Base-by-base conservation (phyloP, 2,797 vertebrate genomes). In the Steatocranus sp. region DNA sequence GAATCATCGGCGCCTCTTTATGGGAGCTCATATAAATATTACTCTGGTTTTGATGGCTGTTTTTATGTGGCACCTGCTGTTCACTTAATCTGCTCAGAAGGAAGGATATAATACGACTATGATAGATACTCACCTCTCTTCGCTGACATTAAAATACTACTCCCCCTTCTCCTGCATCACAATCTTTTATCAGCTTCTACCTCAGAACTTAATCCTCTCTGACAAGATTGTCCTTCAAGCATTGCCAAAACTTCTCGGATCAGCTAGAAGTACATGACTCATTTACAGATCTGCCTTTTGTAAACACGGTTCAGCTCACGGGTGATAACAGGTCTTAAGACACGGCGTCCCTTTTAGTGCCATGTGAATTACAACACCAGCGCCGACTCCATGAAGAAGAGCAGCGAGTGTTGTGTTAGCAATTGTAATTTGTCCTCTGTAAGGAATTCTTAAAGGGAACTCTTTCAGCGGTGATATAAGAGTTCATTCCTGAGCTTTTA, bases 1-100 rank as follows among this genome's bases (percentile, higher is more conserved):
- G 73, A 88, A 87, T 88, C 23, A 81, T 81, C 14, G 56, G 10
- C 46, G 27, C 34, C 17, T 76, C 43, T 80, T 84, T 73, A 89
- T 83, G 80, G 50, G 58, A 58, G 79, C 73, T 88, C 61, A 74
- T 68, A 77, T 74, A 76, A 75, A 82, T 82, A 17, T 63, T 78
- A 25, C 56, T 78, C 18, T 38, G 23, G 25, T 76, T 86, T 83
- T 88, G 41, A 85, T 80, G 76, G 68, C 73, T 81, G 27, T 50
- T 83, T 85, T 91, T 79, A 85, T 92, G 74, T 81, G 56, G 51
- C 80, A 78, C 36, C 79, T 91, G 81, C 32, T 92, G 79, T 91
- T 90, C 84, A 85, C 41, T 80, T 54, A 79, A 56, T 70, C 68
- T 74, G 49, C 76, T 80, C 38, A 49, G 49, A 80, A 53, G 41